A percentile compares a stretch with the other conserved stretches of the same genome.
Conservation (phyloP, 2,797 vertebrate genomes). For the Acipenser oxyrinchus region DNA sequence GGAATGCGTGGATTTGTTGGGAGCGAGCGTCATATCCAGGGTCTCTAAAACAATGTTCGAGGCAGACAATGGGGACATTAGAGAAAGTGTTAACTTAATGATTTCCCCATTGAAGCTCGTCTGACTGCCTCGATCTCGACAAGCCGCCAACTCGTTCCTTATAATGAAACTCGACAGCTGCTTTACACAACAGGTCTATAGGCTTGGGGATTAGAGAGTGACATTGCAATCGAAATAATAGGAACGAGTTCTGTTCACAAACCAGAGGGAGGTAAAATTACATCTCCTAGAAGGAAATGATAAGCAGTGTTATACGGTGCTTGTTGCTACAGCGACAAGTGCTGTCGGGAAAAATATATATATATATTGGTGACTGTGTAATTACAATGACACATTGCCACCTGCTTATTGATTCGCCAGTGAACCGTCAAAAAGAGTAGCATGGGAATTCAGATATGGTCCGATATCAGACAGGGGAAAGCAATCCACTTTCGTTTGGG, state of each 20-base stretch:
- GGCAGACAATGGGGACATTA: constrained; percentile 77
- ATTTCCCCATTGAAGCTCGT: constrained; percentile 77
- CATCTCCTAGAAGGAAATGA: constrained; percentile 59
- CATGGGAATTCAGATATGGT: constrained; percentile 84
- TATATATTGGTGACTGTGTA: constrained; percentile 63
- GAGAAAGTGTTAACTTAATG: constrained; percentile 91
- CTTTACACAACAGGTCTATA: constrained; percentile 72
- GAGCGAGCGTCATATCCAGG: constrained; percentile 64
- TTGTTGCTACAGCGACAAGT: background rate
- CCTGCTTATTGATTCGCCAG: constrained; percentile 96
- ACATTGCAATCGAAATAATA: constrained; percentile 68
- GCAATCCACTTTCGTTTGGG: constrained; percentile 18
- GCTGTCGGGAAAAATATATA: constrained; percentile 1
- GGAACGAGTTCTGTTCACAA: constrained; percentile 64
- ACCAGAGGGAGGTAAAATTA: constrained; percentile 66
- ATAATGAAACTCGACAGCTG: constrained; percentile 80
- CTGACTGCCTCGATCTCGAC: constrained; percentile 76
- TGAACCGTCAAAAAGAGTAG: constrained; percentile 98
- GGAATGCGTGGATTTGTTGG: constrained; percentile 56
- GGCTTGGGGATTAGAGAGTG: constrained; percentile 74
- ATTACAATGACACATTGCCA: constrained; percentile 94
- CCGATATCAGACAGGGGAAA: constrained; percentile 18
- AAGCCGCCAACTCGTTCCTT: constrained; percentile 72
- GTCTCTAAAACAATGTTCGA: constrained; percentile 68
- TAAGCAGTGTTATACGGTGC: constrained; percentile 42